Base-by-base conservation (phyloP, 2,888 invertebrate species). In the Rotaria macrura region DNA sequence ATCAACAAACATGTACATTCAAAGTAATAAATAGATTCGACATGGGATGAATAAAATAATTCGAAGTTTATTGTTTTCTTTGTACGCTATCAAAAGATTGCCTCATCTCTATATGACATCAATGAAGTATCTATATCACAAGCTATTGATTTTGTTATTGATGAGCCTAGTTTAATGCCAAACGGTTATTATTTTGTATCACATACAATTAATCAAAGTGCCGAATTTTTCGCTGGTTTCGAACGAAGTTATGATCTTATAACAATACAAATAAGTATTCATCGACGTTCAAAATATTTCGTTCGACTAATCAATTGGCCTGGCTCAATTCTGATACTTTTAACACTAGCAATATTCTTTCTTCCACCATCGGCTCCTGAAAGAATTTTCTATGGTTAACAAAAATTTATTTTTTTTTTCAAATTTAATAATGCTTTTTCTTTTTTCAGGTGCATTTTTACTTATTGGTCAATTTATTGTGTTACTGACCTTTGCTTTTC, bases 1-100 rank as follows among this genome's bases (percentile, higher is more conserved):
- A 79, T 79, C 79, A 79, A 43, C 79, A 79, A 79, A 43, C 43
- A 43, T 79, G 79, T 79, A n/a, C 79, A 79, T 79, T 79, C 25
- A 79, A 79, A 79, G 79, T 79, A 79, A 43, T 1, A 43, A 20
- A 14, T 43, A n/a, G 6, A 72, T 23, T 43, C 4, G 9, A 34
- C 6, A 65, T n/a, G n/a, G 3, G 49, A 17, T 14, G 23, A 79
- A 40, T 79, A 38, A 12, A 40, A 43, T 10, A 0, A 25, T 79
- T 38, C 1, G 17, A 23, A 43, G 25, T 10, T 43, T 20, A 38
- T 20, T 38, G 6, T 43, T 72, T 29, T 29, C 12, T n/a, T n/a
- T n/a, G n/a, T n/a, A n/a, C n/a, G n/a, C n/a, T n/a, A n/a, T n/a
- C n/a, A n/a, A n/a, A n/a, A 79, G 79, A 43, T 79, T 9, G 79